These are phyloP conservation scores for Amblyraja radiata DNA, from an alignment of 2,797 vertebrate species.

Conservation along the genomic window DNA sequence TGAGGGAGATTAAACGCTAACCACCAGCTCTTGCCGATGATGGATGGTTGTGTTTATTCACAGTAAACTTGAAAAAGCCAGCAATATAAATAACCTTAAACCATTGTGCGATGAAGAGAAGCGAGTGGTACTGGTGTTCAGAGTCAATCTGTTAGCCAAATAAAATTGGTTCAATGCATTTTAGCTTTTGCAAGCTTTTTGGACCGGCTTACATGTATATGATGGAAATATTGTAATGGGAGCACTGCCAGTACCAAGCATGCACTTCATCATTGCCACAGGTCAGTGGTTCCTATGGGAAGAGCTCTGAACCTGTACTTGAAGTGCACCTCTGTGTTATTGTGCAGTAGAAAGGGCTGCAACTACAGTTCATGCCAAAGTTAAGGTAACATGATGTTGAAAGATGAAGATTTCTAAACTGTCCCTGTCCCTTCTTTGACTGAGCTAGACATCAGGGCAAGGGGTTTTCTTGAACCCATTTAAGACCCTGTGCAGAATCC, in stretches of 20 bases:
- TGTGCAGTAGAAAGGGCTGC: neutral
- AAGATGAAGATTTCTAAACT: neutral
- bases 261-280: too few relatives aligned
- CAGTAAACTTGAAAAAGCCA: slow-evolving; percentile 26
- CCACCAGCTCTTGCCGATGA: neutral
- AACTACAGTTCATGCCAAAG: neutral
- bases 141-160: neutral
- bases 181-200: neutral
- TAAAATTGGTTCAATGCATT: neutral
- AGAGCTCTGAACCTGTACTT: neutral
- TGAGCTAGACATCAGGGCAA: too few relatives aligned
- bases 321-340: neutral
- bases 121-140: neutral
- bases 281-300: neutral
- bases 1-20: neutral
- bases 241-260: neutral
- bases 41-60: slow-evolving; percentile 8
- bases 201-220: too few relatives aligned
- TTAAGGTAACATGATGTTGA: neutral
- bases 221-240: neutral
- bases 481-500: neutral
- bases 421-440: neutral
- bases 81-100: neutral
- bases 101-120: too few relatives aligned
- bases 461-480: neutral